phyloP scores from a whole-genome alignment of 2,888 invertebrate species.

The Xanthia togata region DNA sequence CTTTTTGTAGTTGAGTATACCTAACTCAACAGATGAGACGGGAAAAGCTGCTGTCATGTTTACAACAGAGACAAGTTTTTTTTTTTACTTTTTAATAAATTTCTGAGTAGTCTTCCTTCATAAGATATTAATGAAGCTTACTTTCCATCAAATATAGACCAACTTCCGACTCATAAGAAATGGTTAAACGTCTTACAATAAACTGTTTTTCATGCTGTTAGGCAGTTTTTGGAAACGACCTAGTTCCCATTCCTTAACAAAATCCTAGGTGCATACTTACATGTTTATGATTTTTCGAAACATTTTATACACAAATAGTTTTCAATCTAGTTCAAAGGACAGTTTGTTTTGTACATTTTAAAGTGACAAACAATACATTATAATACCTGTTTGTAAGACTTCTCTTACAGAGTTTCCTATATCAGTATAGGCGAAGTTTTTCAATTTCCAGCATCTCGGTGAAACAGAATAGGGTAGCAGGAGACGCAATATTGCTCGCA shows the following conservation, averaged over 20 bases:
- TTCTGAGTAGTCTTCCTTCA: not conserved
- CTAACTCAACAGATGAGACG: not conserved
- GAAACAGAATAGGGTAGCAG: conserved; percentile 24
- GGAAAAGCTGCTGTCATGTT: conserved; percentile 15
- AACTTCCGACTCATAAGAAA: not conserved
- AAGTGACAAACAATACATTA: not conserved
- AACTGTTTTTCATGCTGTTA: not conserved
- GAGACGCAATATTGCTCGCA: conserved; percentile 47
- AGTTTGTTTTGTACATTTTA: not conserved
- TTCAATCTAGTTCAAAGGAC: not conserved
- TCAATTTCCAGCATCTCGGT: conserved; percentile 45
- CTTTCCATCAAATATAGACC: not conserved
- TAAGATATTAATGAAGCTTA: conserved; percentile 1
- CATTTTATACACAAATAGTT: no score
- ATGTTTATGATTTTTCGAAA: not conserved
- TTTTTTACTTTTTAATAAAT: conserved; percentile 36
- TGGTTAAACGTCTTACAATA: not conserved
- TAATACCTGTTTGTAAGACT: conserved; percentile 11
- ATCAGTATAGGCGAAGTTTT: conserved; percentile 52
- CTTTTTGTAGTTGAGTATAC: not conserved
- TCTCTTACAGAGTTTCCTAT: conserved; percentile 1
- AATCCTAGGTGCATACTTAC: no score
- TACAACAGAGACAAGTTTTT: not conserved
- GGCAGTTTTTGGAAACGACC: not conserved
- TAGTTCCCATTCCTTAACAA: not conserved